Conservation (phyloP, 1,140 invertebrate genomes). For the Drosophila tristis region DNA sequence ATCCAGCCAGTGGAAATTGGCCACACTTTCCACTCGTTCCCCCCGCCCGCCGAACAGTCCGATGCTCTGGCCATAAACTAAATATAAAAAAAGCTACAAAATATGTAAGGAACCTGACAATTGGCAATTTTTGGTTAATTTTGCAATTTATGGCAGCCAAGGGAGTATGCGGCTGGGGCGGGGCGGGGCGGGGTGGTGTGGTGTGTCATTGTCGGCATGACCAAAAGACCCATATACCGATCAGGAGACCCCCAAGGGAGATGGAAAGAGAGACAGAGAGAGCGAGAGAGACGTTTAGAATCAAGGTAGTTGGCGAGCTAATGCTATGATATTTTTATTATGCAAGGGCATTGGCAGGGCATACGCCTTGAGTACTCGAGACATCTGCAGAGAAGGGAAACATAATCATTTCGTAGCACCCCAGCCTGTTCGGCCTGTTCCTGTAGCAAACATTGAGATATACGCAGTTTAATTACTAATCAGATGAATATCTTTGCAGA, state of each 20-base stretch:
- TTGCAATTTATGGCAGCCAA: slow-evolving; percentile 55
- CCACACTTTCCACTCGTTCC: slow-evolving; percentile 60
- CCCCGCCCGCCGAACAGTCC: neutral
- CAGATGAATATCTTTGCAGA: slow-evolving; percentile 11
- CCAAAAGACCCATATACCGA: slow-evolving; percentile 53
- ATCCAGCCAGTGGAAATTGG: slow-evolving; percentile 55
- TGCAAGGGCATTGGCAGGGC: no score
- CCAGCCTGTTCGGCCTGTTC: no score
- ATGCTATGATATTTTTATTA: no score
- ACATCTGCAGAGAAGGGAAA: no score
- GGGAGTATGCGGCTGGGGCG: no score
- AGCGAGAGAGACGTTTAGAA: neutral
- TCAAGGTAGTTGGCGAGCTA: no score
- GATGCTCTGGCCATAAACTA: slow-evolving; percentile 35
- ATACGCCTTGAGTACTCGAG: no score
- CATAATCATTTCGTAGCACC: no score
- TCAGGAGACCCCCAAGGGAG: neutral
- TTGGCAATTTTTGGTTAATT: slow-evolving; percentile 71
- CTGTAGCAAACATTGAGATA: no score
- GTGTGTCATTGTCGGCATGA: slow-evolving; percentile 47
- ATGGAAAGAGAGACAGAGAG: neutral
- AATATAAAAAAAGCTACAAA: slow-evolving; percentile 32
- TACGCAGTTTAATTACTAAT: slow-evolving; percentile 1
- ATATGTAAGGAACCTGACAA: slow-evolving; percentile 48
- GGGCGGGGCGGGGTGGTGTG: no score